phyloP scores from a whole-genome alignment of 37 sponge, comb jelly and placozoan species.

The Bolinopsis microptera region DNA sequence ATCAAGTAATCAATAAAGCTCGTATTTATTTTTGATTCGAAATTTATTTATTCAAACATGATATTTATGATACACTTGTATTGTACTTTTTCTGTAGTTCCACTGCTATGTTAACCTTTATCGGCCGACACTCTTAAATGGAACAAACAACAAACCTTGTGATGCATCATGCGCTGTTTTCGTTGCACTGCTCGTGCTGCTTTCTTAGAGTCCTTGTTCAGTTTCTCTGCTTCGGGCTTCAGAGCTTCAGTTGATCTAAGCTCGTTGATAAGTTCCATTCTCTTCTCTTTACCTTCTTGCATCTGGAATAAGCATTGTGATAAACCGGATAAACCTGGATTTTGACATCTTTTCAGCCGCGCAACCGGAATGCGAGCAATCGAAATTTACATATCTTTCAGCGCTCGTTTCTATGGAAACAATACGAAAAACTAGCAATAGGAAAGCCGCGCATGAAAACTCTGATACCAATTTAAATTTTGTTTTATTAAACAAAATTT shows the following conservation, averaged over 20 bases:
- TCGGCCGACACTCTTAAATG: no score
- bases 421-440: constrained; percentile 40
- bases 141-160: constrained; percentile 56
- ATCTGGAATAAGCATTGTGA: no score
- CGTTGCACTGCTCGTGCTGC: constrained; percentile 43
- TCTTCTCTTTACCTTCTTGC: constrained; percentile 77
- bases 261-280: constrained; percentile 84
- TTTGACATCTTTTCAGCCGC: no score
- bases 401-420: background rate
- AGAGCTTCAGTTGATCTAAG: constrained; percentile 91
- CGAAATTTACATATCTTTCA: background rate
- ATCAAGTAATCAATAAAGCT: no score
- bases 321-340: no score
- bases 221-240: constrained; percentile 79
- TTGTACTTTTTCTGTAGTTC: no score
- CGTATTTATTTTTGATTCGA: no score
- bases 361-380: background rate
- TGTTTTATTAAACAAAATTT: no score
- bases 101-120: no score
- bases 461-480: no score
- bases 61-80: no score
- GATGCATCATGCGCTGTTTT: constrained; percentile 64
- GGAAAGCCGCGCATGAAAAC: constrained; percentile 1
- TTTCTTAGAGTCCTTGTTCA: constrained; percentile 73
- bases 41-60: no score